A percentile compares a stretch with the other conserved stretches of the same genome.
Conservation (phyloP, 1,140 invertebrate genomes). For the Hetaerina americana region DNA sequence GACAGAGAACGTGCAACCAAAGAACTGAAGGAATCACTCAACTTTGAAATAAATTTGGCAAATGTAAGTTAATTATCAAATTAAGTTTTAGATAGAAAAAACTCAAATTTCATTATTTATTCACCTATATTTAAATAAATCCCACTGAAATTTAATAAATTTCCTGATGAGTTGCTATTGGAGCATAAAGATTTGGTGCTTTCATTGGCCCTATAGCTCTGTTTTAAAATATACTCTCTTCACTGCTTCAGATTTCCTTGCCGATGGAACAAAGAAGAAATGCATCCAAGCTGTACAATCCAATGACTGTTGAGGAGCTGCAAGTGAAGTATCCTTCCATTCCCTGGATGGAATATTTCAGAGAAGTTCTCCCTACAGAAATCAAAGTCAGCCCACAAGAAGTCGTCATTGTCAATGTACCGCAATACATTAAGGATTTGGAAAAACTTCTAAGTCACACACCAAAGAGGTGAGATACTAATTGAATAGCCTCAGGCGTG, state of each 20-base stretch:
- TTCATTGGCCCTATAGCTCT: background rate
- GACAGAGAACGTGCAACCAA: conserved; percentile 47
- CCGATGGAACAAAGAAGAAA: conserved; percentile 84
- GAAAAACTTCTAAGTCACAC: conserved; percentile 40
- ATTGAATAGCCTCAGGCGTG: no score
- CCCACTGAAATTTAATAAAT: no score
- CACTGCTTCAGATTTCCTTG: conserved; percentile 55
- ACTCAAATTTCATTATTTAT: conserved; percentile 1
- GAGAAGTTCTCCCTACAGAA: conserved; percentile 49
- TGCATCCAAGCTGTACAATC: conserved; percentile 80
- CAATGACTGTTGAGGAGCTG: conserved; percentile 66
- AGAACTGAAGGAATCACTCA: conserved; percentile 68
- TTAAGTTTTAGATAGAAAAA: conserved; percentile 10
- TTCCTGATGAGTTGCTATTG: no score
- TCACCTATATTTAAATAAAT: no score
- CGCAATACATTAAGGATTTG: conserved; percentile 56
- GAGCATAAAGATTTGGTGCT: background rate
- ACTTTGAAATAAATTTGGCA: conserved; percentile 87
- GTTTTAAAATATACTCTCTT: background rate
- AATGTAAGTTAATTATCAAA: conserved; percentile 51
- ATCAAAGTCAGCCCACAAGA: conserved; percentile 51
- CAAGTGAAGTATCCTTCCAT: conserved; percentile 58
- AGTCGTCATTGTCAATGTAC: conserved; percentile 65
- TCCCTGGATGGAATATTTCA: conserved; percentile 71
- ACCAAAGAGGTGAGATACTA: conserved; percentile 36